A percentile compares a stretch with the other conserved stretches of the same genome.
These are phyloP conservation scores for Pentamera pediparva DNA, from an alignment of 53 echinoderm and acorn worm genomes.

Conservation along the genomic window DNA sequence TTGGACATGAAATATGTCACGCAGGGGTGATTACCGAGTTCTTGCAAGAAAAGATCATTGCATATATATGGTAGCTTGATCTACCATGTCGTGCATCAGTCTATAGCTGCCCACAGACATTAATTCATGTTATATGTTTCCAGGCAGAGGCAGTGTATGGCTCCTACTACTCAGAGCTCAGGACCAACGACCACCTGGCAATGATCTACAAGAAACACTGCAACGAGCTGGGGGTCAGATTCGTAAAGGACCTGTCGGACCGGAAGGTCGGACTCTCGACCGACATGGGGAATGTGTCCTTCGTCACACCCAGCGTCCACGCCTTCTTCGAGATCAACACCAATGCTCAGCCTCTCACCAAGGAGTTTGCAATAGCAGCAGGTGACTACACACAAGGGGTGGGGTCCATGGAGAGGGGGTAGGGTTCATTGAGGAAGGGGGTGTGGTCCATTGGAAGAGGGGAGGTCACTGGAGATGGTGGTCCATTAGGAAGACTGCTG, in stretches of 20 bases:
- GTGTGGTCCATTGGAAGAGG: no score
- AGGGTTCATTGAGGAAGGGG: no score
- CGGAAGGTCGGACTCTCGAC: constrained; percentile 46
- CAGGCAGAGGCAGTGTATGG: constrained; percentile 1
- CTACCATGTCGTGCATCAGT: no score
- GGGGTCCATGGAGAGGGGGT: no score
- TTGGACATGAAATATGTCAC: no score
- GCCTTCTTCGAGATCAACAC: constrained; percentile 77
- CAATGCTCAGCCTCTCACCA: constrained; percentile 45
- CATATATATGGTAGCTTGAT: no score
- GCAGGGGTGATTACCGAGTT: no score
- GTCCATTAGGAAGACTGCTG: no score
- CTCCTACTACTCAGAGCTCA: constrained; percentile 50
- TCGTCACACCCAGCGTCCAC: constrained; percentile 76
- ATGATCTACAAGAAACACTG: constrained; percentile 67
- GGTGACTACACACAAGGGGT: constrained; percentile 46
- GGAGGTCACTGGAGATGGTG: no score
- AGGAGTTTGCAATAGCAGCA: constrained; percentile 59
- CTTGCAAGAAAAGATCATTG: no score
- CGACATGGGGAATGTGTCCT: constrained; percentile 85
- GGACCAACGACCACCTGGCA: constrained; percentile 53
- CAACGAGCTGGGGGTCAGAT: constrained; percentile 45
- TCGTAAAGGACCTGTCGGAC: background rate
- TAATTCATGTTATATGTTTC: background rate
- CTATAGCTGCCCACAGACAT: no score